Evolutionary conservation across 2,888 invertebrate species (phyloP).

Genomic region (Bellardia pandia): DNA sequence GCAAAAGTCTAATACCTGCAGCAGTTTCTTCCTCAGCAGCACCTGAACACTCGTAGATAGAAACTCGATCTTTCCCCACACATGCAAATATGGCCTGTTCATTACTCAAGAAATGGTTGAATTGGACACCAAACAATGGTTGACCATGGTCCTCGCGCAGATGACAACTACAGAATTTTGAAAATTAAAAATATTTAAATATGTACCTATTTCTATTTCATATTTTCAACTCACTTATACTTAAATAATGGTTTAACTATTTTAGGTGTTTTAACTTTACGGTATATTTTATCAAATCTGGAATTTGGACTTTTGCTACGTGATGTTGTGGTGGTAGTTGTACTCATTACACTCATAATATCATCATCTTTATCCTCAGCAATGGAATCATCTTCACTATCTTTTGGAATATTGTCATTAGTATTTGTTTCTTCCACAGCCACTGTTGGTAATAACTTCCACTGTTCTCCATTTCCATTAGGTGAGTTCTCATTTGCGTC

Average conservation of each 20-base stretch:
- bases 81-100: constrained; percentile 96
- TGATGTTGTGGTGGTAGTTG: constrained; percentile 91
- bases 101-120: constrained; percentile 93
- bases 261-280: constrained; percentile 86
- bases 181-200: background rate
- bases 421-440: background rate
- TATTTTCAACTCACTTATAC: constrained; percentile 77
- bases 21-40: constrained; percentile 30
- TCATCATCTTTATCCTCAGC: constrained; percentile 87
- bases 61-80: constrained; percentile 96
- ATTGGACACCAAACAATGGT: constrained; percentile 96
- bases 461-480: background rate
- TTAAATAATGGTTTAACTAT: constrained; percentile 90
- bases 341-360: constrained; percentile 90
- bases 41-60: constrained; percentile 94
- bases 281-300: constrained; percentile 78
- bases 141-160: constrained; percentile 96
- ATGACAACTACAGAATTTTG: constrained; percentile 86
- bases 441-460: background rate
- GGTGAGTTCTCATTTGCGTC: background rate
- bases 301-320: constrained; percentile 92
- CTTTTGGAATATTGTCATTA: background rate
- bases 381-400: constrained; percentile 75
- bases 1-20: constrained; percentile 89
- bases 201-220: background rate